Evolutionary conservation across 2,888 invertebrate species (phyloP).

Genomic region (Diogma glabrata): DNA sequence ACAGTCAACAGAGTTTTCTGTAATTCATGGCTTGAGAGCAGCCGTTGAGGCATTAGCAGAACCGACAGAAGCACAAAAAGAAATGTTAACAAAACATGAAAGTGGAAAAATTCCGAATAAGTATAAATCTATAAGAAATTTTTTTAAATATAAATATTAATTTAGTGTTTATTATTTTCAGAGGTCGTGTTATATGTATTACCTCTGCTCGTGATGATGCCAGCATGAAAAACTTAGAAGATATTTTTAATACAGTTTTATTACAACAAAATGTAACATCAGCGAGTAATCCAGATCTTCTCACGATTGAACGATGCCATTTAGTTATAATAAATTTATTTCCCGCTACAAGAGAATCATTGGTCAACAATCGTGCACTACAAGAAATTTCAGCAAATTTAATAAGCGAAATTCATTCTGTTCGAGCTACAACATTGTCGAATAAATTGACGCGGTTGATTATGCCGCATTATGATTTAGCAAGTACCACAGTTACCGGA

Average conservation of each 20-base stretch:
- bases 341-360: slow-evolving; percentile 66
- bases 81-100: slow-evolving; percentile 26
- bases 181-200: slow-evolving; percentile 78
- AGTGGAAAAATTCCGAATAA: slow-evolving; percentile 25
- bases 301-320: slow-evolving; percentile 79
- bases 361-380: slow-evolving; percentile 59
- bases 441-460: slow-evolving; percentile 64
- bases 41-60: slow-evolving; percentile 80
- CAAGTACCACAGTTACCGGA: slow-evolving; percentile 93
- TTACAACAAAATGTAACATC: slow-evolving; percentile 68
- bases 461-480: slow-evolving; percentile 77
- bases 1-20: slow-evolving; percentile 47
- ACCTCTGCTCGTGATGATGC: slow-evolving; percentile 80
- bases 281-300: slow-evolving; percentile 46
- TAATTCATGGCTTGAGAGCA: slow-evolving; percentile 72
- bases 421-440: slow-evolving; percentile 61
- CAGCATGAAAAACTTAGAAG: slow-evolving; percentile 74
- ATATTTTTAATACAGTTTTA: slow-evolving; percentile 72
- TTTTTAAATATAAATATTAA: background rate
- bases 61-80: slow-evolving; percentile 62
- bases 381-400: slow-evolving; percentile 62
- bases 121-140: background rate
- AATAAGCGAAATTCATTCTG: slow-evolving; percentile 70
- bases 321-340: slow-evolving; percentile 81
- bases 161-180: slow-evolving; percentile 37